Evolutionary conservation across 2,113 vertebrate species (phyloP).

Genomic region (Aegypius monachus): DNA sequence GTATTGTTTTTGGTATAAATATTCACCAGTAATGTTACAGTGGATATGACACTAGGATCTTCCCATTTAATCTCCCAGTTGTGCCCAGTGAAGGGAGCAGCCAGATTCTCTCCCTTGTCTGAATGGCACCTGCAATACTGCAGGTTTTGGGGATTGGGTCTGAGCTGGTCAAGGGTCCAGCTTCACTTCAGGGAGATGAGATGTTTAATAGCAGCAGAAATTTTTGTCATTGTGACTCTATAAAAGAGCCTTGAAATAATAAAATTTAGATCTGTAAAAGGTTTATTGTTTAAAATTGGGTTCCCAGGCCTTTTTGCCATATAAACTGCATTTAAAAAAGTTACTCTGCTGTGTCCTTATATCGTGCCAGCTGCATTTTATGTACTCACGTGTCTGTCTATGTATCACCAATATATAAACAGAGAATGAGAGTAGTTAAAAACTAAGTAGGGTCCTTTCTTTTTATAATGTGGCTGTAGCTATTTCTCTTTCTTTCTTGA

Average conservation of each 20-base stretch:
- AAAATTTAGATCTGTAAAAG: neutral
- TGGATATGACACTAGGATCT: neutral
- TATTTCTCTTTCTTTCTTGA: neutral
- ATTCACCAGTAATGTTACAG: neutral
- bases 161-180: neutral
- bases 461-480: neutral
- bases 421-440: neutral
- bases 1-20: neutral
- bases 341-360: neutral
- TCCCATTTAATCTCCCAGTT: neutral
- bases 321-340: neutral
- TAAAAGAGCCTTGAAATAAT: neutral
- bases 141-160: neutral
- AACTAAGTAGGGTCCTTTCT: neutral
- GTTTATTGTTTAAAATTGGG: neutral
- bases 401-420: neutral
- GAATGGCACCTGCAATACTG: neutral
- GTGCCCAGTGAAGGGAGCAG: neutral
- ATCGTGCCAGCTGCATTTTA: neutral
- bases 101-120: neutral
- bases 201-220: neutral
- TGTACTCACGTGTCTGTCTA: fast-evolving
- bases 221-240: neutral
- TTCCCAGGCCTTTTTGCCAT: neutral
- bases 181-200: neutral